Conservation (phyloP, 2,113 vertebrate species). For the Rhinopomastus cyanomelas region DNA sequence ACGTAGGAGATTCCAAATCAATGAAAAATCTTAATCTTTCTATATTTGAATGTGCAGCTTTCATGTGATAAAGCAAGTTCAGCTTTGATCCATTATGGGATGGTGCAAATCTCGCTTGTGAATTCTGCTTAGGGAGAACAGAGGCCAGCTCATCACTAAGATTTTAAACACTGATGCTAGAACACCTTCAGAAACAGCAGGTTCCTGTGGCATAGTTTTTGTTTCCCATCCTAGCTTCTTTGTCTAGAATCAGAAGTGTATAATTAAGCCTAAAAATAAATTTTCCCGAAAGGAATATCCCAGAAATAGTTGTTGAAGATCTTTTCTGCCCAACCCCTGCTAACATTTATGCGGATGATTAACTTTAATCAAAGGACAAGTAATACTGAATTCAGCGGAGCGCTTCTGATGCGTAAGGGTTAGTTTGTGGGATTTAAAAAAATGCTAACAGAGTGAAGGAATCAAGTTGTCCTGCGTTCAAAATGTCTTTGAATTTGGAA, state of each 20-base stretch:
- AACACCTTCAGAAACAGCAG: not conserved
- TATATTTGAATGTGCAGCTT: not conserved
- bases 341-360: slow-evolving; percentile 14
- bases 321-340: not conserved
- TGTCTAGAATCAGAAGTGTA: not conserved
- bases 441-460: not conserved
- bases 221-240: not conserved
- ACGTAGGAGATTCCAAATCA: not conserved
- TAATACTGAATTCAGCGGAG: not conserved
- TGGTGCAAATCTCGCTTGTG: not conserved
- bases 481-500: not conserved
- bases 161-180: not conserved
- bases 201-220: not conserved
- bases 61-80: not conserved
- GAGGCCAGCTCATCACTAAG: not conserved
- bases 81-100: not conserved
- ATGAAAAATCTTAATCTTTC: not conserved
- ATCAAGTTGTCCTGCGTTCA: not conserved
- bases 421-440: not conserved
- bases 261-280: slow-evolving; percentile 64
- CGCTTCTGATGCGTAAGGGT: not conserved
- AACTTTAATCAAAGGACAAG: slow-evolving; percentile 17
- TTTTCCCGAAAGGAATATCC: slow-evolving; percentile 16
- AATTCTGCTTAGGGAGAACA: not conserved
- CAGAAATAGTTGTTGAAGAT: slow-evolving; percentile 22